These are phyloP conservation scores for Xenopus laevis DNA, from an alignment of 2,113 vertebrate genomes.

Conservation along the genomic window DNA sequence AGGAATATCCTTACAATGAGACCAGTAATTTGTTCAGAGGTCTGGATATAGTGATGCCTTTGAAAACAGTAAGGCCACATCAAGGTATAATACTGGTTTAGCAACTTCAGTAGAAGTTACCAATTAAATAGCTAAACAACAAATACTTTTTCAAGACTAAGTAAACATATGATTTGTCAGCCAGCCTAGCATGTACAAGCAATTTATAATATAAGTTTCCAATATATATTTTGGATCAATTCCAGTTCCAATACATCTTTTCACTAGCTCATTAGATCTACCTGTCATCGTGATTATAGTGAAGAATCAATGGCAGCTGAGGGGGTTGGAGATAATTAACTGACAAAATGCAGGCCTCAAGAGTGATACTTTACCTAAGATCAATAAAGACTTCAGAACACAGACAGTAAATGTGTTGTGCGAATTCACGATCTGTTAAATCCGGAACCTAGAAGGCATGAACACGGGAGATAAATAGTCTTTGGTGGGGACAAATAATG, in stretches of 20 bases:
- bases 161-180: too few species aligned
- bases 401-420: constrained; percentile 45
- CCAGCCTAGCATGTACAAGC: not conserved
- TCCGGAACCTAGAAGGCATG: not conserved
- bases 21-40: too few species aligned
- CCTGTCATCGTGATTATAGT: constrained; percentile 46
- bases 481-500: not conserved
- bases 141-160: not conserved
- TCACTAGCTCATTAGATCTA: constrained; percentile 45
- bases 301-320: constrained; percentile 48
- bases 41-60: too few species aligned
- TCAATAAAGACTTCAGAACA: constrained; percentile 50
- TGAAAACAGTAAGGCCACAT: too few species aligned
- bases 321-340: constrained; percentile 55
- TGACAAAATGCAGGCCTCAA: constrained; percentile 50
- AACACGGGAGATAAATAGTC: not conserved
- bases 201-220: not conserved
- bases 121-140: too few species aligned
- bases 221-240: constrained; percentile 13
- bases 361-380: constrained; percentile 47
- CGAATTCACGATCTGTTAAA: constrained; percentile 2
- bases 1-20: too few species aligned
- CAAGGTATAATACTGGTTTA: too few species aligned
- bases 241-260: constrained; percentile 29
- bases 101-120: too few species aligned